phyloP scores from a whole-genome alignment of 2,113 vertebrate genomes.

The Urocynchramus pylzowi region DNA sequence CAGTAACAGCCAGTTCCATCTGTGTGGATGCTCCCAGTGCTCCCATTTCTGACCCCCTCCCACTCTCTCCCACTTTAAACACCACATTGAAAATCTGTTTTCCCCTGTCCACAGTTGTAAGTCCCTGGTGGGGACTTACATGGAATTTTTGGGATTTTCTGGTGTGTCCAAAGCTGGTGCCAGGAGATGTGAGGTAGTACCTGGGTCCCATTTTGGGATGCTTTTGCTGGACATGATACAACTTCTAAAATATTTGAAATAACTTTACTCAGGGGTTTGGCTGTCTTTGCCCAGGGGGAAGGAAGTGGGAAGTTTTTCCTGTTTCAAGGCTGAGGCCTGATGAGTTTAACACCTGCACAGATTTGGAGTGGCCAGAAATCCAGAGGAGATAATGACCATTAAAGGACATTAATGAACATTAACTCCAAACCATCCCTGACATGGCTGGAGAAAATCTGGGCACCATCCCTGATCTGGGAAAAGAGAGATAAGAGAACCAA shows the following conservation, averaged over 20 bases:
- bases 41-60: neutral
- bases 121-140: too few species aligned
- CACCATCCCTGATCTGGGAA: neutral
- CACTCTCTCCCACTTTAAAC: neutral
- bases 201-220: neutral
- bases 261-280: neutral
- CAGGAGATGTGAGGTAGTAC: neutral
- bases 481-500: neutral
- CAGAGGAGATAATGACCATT: neutral
- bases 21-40: fast-evolving
- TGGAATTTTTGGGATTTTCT: neutral
- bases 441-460: neutral
- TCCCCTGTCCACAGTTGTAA: too few species aligned
- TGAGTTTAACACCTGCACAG: neutral
- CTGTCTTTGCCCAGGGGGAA: too few species aligned
- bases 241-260: neutral
- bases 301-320: neutral
- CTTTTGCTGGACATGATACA: fast-evolving
- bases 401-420: neutral
- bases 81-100: fast-evolving
- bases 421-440: neutral
- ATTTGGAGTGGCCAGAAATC: neutral
- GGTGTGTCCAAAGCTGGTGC: neutral
- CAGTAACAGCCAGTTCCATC: neutral
- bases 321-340: too few species aligned